phyloP scores from a whole-genome alignment of 2,113 vertebrate genomes.

The Bubo bubo region DNA sequence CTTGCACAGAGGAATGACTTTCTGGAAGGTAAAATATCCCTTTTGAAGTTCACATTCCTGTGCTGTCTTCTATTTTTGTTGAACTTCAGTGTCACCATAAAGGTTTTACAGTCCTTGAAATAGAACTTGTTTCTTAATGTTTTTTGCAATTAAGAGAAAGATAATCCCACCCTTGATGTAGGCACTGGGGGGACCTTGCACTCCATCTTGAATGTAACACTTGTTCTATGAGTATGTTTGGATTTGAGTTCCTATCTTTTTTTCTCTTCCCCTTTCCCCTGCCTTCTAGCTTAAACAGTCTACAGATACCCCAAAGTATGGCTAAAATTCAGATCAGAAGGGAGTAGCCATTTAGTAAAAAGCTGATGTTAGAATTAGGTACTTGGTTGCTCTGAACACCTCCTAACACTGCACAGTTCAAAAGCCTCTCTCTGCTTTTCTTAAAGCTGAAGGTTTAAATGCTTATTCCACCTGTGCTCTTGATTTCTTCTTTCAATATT shows the following conservation, averaged over 20 bases:
- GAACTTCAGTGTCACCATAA: neutral
- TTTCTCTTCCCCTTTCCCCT: rapidly evolving
- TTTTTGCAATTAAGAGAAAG: neutral
- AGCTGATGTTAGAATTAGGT: neutral
- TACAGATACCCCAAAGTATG: neutral
- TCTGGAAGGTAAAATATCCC: neutral
- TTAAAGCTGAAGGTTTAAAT: neutral
- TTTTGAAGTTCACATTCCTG: neutral
- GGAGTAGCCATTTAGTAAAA: neutral
- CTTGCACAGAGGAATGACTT: neutral
- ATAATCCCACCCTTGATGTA: neutral
- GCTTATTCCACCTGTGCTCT: neutral
- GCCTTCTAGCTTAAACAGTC: neutral
- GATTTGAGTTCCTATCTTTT: neutral
- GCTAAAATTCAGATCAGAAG: neutral
- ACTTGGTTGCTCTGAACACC: neutral
- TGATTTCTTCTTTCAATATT: neutral
- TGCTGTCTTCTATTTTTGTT: neutral
- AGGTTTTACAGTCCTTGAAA: neutral
- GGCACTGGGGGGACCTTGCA: neutral
- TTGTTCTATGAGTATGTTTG: neutral
- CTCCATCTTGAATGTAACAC: rapidly evolving
- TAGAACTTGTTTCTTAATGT: rapidly evolving
- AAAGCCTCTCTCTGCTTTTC: neutral
- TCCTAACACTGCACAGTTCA: neutral